Conservation (phyloP, 2,113 vertebrate genomes). For the Epinephelus moara region DNA sequence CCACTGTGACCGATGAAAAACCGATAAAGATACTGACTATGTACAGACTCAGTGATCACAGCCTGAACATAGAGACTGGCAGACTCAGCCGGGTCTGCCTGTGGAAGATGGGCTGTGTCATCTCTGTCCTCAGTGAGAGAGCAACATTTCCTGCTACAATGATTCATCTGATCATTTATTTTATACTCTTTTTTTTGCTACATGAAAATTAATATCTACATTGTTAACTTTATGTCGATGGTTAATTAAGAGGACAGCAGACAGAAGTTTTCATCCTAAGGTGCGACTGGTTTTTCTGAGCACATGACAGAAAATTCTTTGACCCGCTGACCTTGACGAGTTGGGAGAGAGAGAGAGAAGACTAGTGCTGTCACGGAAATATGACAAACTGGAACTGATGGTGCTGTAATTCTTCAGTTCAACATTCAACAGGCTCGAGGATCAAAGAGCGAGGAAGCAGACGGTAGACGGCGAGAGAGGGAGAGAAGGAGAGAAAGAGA, state of each 20-base stretch:
- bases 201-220: neutral
- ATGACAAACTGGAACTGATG: conserved; percentile 58
- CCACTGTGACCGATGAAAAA: no score
- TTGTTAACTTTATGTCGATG: no score
- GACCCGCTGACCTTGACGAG: conserved; percentile 33
- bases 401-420: conserved; percentile 51
- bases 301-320: conserved; percentile 12
- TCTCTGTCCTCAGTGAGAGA: no score
- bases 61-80: no score
- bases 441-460: conserved; percentile 60
- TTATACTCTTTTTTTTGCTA: neutral
- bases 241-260: no score
- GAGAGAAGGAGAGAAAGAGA: neutral
- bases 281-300: conserved; percentile 21
- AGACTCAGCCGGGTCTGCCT: no score
- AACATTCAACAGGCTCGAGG: conserved; percentile 42
- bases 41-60: no score
- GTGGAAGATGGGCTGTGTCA: no score
- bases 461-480: neutral
- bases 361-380: conserved; percentile 43
- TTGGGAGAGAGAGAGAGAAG: conserved; percentile 10
- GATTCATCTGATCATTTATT: neutral
- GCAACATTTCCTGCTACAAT: no score
- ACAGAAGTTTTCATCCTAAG: no score
- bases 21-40: no score